Base-by-base conservation (phyloP, 2,113 vertebrate genomes). In the Cynoglossus semilaevis region DNA sequence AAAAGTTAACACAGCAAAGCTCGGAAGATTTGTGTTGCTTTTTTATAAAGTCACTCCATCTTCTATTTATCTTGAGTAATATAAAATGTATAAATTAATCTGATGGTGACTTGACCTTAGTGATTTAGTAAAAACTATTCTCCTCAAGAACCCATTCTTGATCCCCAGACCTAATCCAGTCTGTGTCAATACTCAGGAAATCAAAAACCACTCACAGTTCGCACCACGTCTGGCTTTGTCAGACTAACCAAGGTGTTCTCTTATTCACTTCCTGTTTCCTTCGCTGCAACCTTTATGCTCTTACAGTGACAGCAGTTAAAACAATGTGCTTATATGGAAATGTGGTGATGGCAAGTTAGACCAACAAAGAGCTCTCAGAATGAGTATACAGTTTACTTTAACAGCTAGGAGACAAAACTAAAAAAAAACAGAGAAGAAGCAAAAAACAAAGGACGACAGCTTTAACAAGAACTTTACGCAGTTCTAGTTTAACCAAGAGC, bases 181-280 rank as follows among this genome's bases (percentile, higher is more conserved):
- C 22, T 29, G 6, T 2, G 2, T 29, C 22, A 29, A 6, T 29
- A 29, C 2, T 29, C 22, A 29, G 1, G 38, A 34, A 36, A 44
- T 40, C 5, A 51, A 17, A n/a, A 3, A 48, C 51, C 38, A 48
- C 9, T 49, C 12, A 0, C 13, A 37, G 1, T 7, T 14, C 46
- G 15, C 1, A 19, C 50, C 10, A 57, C 43, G 29, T 60, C 16
- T 35, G 15, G 47, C 41, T 5, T 38, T 15, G 29, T 63, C 15
- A 11, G 16, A 29, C 29, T 61, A 58, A 14, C 74, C 67, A 64
- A 65, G 68, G 69, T 75, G 47, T 60, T 56, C 15, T 56, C 37
- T 34, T 44, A 72, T 54, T 67, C 58, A 86, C 79, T 87, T 92
- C 91, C 90, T 88, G 74, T 85, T 90, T 89, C 88, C 82, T 84